Conservation (phyloP, 2,888 invertebrate species). For the Merodon equestris region DNA sequence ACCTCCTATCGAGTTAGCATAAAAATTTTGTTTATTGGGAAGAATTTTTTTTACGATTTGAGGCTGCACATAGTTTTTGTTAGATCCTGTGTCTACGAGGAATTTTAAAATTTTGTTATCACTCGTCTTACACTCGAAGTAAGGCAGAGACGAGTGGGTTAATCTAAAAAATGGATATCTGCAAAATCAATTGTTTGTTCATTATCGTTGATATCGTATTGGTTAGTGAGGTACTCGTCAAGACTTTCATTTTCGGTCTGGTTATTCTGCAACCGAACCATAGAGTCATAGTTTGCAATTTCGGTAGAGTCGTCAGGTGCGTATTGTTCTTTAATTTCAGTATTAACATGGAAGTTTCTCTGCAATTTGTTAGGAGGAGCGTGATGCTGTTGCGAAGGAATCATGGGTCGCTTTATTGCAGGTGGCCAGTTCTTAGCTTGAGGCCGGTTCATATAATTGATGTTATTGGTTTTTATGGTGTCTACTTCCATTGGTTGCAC, state of each 20-base stretch:
- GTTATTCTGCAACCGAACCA: background rate
- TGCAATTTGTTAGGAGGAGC: slow-evolving; percentile 29
- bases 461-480: slow-evolving; percentile 13
- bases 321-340: background rate
- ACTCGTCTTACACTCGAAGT: background rate
- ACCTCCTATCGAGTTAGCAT: background rate
- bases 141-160: background rate
- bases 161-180: slow-evolving; percentile 7
- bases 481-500: slow-evolving; percentile 6
- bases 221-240: background rate
- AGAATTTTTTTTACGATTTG: background rate
- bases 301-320: background rate
- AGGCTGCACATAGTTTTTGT: background rate
- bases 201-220: background rate
- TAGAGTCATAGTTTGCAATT: background rate
- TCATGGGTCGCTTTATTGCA: slow-evolving; percentile 19
- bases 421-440: slow-evolving; percentile 37
- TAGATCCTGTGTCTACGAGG: slow-evolving; percentile 3
- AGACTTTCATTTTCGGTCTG: background rate
- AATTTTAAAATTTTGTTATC: background rate
- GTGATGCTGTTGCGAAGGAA: slow-evolving; percentile 7
- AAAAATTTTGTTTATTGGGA: background rate
- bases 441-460: slow-evolving; percentile 7
- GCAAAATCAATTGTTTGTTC: background rate
- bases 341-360: slow-evolving; percentile 39